Evolutionary conservation across 1,140 invertebrate genomes (phyloP).

Genomic region (Macrobrachium nipponense): DNA sequence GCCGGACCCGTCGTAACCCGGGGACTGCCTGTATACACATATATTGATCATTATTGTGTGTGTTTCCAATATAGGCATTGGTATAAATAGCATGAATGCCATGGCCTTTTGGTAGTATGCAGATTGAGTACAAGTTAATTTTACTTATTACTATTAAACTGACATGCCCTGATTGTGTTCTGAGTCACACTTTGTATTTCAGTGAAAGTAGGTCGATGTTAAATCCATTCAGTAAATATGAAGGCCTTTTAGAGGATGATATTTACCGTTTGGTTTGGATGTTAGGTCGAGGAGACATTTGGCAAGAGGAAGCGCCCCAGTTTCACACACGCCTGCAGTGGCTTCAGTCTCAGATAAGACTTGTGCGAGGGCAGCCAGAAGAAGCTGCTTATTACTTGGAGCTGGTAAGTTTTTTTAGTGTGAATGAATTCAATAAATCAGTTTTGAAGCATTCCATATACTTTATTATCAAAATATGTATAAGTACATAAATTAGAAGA

Average conservation of each 20-base stretch:
- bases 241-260: slow-evolving; percentile 43
- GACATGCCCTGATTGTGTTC: neutral
- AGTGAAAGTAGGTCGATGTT: neutral
- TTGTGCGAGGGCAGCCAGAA: slow-evolving; percentile 66
- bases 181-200: neutral
- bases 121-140: too few species aligned
- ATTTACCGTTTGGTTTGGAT: slow-evolving; percentile 40
- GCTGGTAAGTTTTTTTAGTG: slow-evolving; percentile 61
- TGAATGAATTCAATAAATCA: too few species aligned
- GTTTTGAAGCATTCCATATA: neutral
- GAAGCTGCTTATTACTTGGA: slow-evolving; percentile 66
- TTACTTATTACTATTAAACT: too few species aligned
- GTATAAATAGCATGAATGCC: too few species aligned
- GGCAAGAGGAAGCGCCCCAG: slow-evolving; percentile 42
- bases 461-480: too few species aligned
- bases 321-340: slow-evolving; percentile 64
- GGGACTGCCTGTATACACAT: too few species aligned
- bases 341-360: slow-evolving; percentile 66
- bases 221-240: slow-evolving; percentile 14
- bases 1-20: too few species aligned
- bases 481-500: too few species aligned
- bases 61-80: too few species aligned
- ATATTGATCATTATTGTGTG: too few species aligned
- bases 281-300: slow-evolving; percentile 50
- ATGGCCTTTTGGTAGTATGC: too few species aligned